Evolutionary conservation across 1,140 invertebrate genomes (phyloP).

Genomic region (Stegodyphus dumicola): DNA sequence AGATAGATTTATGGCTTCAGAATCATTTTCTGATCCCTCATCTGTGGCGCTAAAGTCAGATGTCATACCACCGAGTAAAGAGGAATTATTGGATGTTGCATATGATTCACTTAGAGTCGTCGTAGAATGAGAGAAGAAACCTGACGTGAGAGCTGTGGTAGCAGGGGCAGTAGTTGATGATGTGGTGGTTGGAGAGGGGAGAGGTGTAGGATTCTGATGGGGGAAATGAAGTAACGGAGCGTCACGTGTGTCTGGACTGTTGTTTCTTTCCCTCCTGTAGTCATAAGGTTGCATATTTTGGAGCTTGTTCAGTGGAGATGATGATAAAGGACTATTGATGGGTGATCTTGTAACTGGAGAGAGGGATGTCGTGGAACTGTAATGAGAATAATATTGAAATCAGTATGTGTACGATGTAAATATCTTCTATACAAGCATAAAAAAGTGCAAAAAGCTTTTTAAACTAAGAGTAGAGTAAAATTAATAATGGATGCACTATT

Average conservation of each 20-base stretch:
- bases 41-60: conserved; percentile 61
- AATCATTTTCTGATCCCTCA: conserved; percentile 64
- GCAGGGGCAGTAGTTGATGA: conserved; percentile 65
- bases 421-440: too few relatives aligned
- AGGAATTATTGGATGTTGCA: conserved; percentile 41
- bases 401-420: background rate
- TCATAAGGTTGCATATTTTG: conserved; percentile 97
- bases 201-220: conserved; percentile 64
- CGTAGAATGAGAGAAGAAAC: conserved; percentile 66
- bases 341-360: conserved; percentile 58
- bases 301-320: conserved; percentile 86
- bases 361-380: conserved; percentile 63
- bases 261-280: conserved; percentile 74
- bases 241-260: conserved; percentile 40
- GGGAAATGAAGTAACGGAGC: conserved; percentile 23
- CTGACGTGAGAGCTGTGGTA: conserved; percentile 63
- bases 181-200: conserved; percentile 64
- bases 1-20: conserved; percentile 63
- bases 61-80: conserved; percentile 20
- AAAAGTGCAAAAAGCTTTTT: too few relatives aligned
- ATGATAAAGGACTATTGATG: conserved; percentile 69
- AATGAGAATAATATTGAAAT: background rate
- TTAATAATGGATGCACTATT: too few relatives aligned
- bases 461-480: too few relatives aligned
- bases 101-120: conserved; percentile 49